Percentiles rank a stretch among this genome's conserved stretches.
Evolutionary conservation across 2,113 vertebrate genomes (phyloP).

Genomic region (Ranitomeya variabilis): DNA sequence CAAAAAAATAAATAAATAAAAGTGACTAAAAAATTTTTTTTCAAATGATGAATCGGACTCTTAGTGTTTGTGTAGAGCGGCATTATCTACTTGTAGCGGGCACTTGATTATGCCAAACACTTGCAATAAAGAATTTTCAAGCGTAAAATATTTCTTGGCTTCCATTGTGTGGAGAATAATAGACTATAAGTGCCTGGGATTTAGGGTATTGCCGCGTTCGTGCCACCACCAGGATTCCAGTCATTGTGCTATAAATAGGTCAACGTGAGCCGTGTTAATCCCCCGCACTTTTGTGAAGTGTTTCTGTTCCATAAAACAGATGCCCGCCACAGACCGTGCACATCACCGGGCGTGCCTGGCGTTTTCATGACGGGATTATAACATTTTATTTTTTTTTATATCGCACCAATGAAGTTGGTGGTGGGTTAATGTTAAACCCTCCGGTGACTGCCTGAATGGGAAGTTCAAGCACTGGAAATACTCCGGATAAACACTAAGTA

Average conservation of each 20-base stretch:
- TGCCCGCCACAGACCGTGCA: not conserved
- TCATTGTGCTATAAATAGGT: constrained; percentile 47
- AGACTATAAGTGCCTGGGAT: not conserved
- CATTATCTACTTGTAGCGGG: not conserved
- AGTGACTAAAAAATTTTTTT: too few relatives aligned
- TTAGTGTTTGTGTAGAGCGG: not conserved
- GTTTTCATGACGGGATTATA: constrained; percentile 40
- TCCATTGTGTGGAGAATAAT: not conserved
- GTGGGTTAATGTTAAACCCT: constrained; percentile 11
- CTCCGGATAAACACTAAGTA: not conserved
- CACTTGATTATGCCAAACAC: not conserved
- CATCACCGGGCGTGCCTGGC: constrained; percentile 14
- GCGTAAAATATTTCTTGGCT: constrained; percentile 1
- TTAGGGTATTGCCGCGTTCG: not conserved
- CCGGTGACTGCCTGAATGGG: not conserved
- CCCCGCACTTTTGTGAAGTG: constrained; percentile 52
- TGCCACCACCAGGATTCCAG: constrained; percentile 41
- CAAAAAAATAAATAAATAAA: too few relatives aligned
- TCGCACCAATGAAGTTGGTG: constrained; percentile 20
- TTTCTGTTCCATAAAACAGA: constrained; percentile 48
- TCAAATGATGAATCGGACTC: too few relatives aligned
- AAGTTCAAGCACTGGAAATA: not conserved
- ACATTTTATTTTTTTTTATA: not conserved
- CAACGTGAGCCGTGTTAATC: constrained; percentile 57
- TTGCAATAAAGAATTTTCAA: not conserved